phyloP scores from a whole-genome alignment of 2,113 vertebrate species.

The Ctenomys sociabilis region DNA sequence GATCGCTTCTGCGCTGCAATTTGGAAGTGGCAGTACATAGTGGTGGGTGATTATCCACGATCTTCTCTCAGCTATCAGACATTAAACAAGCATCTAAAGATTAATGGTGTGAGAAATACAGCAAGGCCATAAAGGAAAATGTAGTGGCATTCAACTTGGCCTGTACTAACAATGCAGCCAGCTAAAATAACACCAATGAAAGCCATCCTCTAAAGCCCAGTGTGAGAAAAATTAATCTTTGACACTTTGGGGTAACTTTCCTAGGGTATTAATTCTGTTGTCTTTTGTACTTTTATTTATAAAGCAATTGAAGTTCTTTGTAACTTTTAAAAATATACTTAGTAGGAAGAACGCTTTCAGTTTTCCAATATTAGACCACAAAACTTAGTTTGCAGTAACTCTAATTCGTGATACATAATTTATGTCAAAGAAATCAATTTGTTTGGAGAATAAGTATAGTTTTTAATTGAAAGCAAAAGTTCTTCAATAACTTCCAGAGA shows the following conservation, averaged over 20 bases:
- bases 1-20: background rate
- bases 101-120: background rate
- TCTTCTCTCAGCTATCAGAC: background rate
- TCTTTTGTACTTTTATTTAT: background rate
- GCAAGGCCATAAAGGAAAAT: background rate
- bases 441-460: background rate
- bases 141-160: background rate
- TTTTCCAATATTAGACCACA: background rate
- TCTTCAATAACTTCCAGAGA: background rate
- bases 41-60: background rate
- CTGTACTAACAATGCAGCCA: fast-evolving
- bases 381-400: background rate
- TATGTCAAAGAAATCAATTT: background rate
- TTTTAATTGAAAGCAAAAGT: slow-evolving; percentile 32
- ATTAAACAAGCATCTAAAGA: background rate
- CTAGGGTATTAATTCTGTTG: background rate
- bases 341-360: background rate
- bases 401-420: background rate
- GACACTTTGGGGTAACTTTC: background rate
- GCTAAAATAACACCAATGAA: background rate
- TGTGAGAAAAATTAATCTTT: background rate
- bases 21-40: background rate
- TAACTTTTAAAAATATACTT: background rate
- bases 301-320: background rate
- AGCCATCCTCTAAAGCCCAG: background rate